Percentiles rank a stretch among this genome's conserved stretches.
Evolutionary conservation across 1,140 invertebrate species (phyloP).

Genomic region (Riptortus pedestris): DNA sequence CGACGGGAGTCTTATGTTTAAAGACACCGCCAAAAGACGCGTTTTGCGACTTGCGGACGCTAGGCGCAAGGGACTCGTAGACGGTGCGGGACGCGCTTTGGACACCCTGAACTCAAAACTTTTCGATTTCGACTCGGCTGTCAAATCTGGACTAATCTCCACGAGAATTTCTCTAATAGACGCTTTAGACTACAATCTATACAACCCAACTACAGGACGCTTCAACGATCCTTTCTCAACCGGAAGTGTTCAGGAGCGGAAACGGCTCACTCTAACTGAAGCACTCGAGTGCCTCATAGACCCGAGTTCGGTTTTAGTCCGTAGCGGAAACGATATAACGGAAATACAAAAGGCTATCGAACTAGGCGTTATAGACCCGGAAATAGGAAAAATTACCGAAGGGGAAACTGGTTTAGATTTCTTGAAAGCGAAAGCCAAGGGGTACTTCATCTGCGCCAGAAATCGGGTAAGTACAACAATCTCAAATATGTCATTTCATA

Average conservation of each 20-base stretch:
- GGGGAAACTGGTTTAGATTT: conserved; percentile 62
- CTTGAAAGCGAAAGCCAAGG: conserved; percentile 74
- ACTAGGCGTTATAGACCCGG: conserved; percentile 62
- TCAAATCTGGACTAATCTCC: conserved; percentile 63
- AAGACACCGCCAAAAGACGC: conserved; percentile 71
- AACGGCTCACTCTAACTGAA: conserved; percentile 60
- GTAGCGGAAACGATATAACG: conserved; percentile 64
- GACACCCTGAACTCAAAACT: conserved; percentile 71
- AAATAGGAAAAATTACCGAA: conserved; percentile 56
- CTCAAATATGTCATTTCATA: no score
- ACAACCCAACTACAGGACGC: conserved; percentile 64
- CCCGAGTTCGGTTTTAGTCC: conserved; percentile 70
- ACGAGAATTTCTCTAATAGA: conserved; percentile 72
- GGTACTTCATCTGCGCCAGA: conserved; percentile 77
- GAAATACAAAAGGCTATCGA: conserved; percentile 68
- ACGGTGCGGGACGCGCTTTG: conserved; percentile 74
- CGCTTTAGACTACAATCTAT: conserved; percentile 68
- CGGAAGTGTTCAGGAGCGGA: conserved; percentile 52
- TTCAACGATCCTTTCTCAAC: conserved; percentile 69
- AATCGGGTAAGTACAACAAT: conserved; percentile 87
- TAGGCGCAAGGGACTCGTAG: conserved; percentile 73
- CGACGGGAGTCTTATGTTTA: conserved; percentile 52
- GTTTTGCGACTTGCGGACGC: conserved; percentile 75
- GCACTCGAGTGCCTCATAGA: conserved; percentile 69
- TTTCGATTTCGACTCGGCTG: conserved; percentile 57